Percentiles rank a stretch among this genome's conserved stretches.
Conservation (phyloP, 2,113 vertebrate genomes). For the Cyphomyrus plagiostoma region DNA sequence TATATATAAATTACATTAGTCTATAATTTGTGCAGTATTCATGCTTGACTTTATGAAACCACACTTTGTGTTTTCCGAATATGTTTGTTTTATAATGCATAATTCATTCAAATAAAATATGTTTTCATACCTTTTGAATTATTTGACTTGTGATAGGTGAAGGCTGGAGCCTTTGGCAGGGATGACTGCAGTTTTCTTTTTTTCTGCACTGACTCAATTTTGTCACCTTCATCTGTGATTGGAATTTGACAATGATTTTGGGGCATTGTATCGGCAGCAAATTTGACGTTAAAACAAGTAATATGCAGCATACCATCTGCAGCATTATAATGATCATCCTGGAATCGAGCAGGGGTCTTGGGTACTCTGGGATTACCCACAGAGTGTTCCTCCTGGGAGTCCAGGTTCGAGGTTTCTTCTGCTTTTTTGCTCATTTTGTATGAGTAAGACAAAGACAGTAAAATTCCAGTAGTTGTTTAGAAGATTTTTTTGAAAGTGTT, state of each 20-base stretch:
- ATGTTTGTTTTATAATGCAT: neutral
- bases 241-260: neutral
- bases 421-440: neutral
- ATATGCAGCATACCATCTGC: neutral
- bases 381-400: neutral
- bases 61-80: neutral
- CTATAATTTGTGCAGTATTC: neutral
- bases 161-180: neutral
- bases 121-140: neutral
- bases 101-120: neutral
- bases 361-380: neutral
- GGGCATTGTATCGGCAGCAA: neutral
- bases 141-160: neutral
- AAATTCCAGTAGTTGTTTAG: no score
- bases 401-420: neutral
- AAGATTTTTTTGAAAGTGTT: no score
- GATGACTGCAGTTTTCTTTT: neutral
- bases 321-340: neutral
- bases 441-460: no score
- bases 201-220: neutral
- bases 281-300: neutral
- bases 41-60: neutral
- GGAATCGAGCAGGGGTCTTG: neutral
- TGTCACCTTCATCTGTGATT: neutral
- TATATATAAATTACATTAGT: neutral